Conservation (phyloP, 2,888 invertebrate genomes). For the Pediacus dermestoides region DNA sequence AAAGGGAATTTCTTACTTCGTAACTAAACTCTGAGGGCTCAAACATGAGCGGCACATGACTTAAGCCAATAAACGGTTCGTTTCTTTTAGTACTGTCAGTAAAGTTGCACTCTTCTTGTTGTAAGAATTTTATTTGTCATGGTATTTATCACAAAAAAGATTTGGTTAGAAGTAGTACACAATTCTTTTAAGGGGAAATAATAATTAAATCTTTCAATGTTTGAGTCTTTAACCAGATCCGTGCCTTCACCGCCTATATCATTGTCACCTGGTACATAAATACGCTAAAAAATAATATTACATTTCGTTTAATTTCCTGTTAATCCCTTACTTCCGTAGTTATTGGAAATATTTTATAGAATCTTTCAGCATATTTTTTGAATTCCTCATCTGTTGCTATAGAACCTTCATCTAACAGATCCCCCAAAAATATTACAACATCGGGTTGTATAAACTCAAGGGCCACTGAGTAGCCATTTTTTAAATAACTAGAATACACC, state of each 20-base stretch:
- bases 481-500: constrained; percentile 67
- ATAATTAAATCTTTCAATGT: constrained; percentile 68
- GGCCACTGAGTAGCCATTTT: constrained; percentile 73
- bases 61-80: constrained; percentile 63
- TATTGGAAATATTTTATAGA: constrained; percentile 62
- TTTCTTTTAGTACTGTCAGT: constrained; percentile 43
- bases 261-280: constrained; percentile 94
- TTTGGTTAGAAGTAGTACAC: constrained; percentile 58
- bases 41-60: constrained; percentile 68
- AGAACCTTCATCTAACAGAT: constrained; percentile 93
- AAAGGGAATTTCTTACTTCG: constrained; percentile 43
- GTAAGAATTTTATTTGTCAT: constrained; percentile 62
- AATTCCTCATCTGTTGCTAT: constrained; percentile 67
- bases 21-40: constrained; percentile 55
- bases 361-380: constrained; percentile 68
- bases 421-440: constrained; percentile 86
- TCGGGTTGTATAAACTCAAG: constrained; percentile 72
- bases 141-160: constrained; percentile 72
- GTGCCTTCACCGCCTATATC: constrained; percentile 92
- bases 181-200: constrained; percentile 70
- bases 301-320: neutral
- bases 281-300: constrained; percentile 52
- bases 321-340: constrained; percentile 19
- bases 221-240: constrained; percentile 66
- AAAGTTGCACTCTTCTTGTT: constrained; percentile 49